These are phyloP conservation scores for Helicoverpa assulta DNA, from an alignment of 2,888 invertebrate genomes.

Conservation along the genomic window DNA sequence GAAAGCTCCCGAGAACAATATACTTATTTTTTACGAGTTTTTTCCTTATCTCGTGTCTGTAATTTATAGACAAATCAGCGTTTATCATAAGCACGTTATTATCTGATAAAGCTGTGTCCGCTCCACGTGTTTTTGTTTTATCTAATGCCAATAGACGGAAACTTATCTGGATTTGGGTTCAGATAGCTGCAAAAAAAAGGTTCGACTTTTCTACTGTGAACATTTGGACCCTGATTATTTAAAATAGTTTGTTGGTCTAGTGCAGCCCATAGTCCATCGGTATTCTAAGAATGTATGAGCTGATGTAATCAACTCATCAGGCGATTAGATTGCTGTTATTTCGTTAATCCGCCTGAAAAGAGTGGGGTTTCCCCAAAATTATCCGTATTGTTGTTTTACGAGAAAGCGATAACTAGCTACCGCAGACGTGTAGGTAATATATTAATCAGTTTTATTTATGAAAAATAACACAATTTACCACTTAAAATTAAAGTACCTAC, in stretches of 20 bases:
- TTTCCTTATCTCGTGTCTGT: slow-evolving; percentile 30
- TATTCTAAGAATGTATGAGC: no score
- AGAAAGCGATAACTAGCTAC: slow-evolving; percentile 12
- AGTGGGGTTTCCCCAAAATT: neutral
- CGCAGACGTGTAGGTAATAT: neutral
- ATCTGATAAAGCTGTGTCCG: slow-evolving; percentile 49
- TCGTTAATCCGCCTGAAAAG: neutral
- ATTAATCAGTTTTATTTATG: neutral
- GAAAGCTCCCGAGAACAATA: slow-evolving; percentile 19
- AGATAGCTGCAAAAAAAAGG: neutral
- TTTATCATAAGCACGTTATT: slow-evolving; percentile 43
- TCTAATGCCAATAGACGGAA: slow-evolving; percentile 33
- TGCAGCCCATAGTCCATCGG: no score
- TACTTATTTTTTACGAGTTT: slow-evolving; percentile 28
- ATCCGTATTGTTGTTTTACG: neutral
- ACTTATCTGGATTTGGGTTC: slow-evolving; percentile 15
- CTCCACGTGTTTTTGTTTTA: slow-evolving; percentile 45
- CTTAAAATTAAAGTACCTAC: neutral
- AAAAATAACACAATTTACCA: neutral
- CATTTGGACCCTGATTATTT: no score
- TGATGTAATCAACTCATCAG: no score
- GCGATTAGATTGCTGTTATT: neutral
- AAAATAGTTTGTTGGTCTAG: no score
- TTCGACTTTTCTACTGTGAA: neutral
- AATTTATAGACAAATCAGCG: slow-evolving; percentile 54